A percentile compares a stretch with the other conserved stretches of the same genome.
Conservation (phyloP, 92 coral and sea anemone genomes). For the Hydrozoanthus gracilis region DNA sequence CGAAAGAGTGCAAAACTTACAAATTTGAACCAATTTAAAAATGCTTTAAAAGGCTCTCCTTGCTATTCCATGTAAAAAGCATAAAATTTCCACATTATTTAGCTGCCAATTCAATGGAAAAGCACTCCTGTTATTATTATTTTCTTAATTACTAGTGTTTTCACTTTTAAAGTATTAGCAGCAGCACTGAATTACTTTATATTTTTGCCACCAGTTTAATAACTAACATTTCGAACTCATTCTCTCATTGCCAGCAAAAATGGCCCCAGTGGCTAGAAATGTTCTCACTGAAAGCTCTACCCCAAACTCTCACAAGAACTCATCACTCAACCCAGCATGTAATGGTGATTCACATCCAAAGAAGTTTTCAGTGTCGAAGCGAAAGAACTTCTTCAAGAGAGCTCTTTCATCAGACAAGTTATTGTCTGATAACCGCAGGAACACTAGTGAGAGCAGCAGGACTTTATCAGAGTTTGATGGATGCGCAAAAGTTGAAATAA, state of each 20-base stretch:
- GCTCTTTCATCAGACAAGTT: conserved; percentile 44
- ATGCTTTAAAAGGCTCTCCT: too few species aligned
- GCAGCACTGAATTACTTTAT: background rate
- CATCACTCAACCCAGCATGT: conserved; percentile 10
- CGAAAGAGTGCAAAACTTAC: too few species aligned
- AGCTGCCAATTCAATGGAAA: too few species aligned
- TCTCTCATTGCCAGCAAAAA: background rate
- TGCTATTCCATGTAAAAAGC: too few species aligned
- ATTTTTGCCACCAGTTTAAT: background rate
- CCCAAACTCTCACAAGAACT: conserved; percentile 7
- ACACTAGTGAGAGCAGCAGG: conserved; percentile 9
- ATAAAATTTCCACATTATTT: too few species aligned
- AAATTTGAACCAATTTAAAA: too few species aligned
- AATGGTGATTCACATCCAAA: conserved; percentile 40
- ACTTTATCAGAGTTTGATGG: conserved; percentile 14
- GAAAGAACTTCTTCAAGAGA: conserved; percentile 43
- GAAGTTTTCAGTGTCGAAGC: conserved; percentile 23
- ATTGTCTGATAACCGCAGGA: conserved; percentile 24
- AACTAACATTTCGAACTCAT: background rate
- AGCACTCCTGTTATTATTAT: too few species aligned
- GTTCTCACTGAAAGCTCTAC: background rate
- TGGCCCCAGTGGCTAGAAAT: conserved; percentile 48
- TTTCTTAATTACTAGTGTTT: too few species aligned
- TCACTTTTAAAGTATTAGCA: too few species aligned
- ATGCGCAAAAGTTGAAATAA: conserved; percentile 60